phyloP scores from a whole-genome alignment of 2,888 invertebrate genomes.

The Geotrupes spiniger region DNA sequence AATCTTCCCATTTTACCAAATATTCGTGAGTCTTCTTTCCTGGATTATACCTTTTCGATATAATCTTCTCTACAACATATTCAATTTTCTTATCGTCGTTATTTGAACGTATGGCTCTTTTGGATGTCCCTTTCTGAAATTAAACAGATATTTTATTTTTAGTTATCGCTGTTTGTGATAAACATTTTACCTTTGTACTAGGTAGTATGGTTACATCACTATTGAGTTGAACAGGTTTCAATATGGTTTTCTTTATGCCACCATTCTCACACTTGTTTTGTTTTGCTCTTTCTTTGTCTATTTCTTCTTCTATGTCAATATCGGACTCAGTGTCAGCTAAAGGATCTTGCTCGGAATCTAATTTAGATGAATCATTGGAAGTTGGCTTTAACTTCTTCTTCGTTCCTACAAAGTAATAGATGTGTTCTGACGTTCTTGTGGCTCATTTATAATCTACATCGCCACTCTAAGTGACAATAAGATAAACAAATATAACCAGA shows the following conservation, averaged over 20 bases:
- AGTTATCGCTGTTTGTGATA: no score
- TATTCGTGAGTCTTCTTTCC: conserved; percentile 75
- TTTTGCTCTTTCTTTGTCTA: conserved; percentile 24
- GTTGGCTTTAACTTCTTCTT: not conserved
- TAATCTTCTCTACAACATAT: conserved; percentile 77
- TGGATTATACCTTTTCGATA: conserved; percentile 80
- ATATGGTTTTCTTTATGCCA: conserved; percentile 31
- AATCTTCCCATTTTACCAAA: conserved; percentile 82
- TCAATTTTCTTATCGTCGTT: conserved; percentile 53
- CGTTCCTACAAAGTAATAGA: no score
- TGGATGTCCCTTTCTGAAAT: not conserved
- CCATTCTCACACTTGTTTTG: conserved; percentile 31
- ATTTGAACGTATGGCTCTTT: conserved; percentile 26
- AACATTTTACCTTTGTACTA: conserved; percentile 30
- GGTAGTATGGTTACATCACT: conserved; percentile 35
- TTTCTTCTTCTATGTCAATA: conserved; percentile 30
- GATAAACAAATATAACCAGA: no score
- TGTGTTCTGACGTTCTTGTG: no score
- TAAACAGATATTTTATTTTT: not conserved
- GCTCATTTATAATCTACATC: no score
- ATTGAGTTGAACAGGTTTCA: conserved; percentile 34
- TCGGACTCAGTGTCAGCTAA: conserved; percentile 35
- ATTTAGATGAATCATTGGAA: conserved; percentile 3
- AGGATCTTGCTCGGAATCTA: conserved; percentile 25
- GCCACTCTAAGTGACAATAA: no score